A percentile compares a stretch with the other conserved stretches of the same genome.
phyloP scores from a whole-genome alignment of 2,113 vertebrate species.

The Centrocercus urophasianus region DNA sequence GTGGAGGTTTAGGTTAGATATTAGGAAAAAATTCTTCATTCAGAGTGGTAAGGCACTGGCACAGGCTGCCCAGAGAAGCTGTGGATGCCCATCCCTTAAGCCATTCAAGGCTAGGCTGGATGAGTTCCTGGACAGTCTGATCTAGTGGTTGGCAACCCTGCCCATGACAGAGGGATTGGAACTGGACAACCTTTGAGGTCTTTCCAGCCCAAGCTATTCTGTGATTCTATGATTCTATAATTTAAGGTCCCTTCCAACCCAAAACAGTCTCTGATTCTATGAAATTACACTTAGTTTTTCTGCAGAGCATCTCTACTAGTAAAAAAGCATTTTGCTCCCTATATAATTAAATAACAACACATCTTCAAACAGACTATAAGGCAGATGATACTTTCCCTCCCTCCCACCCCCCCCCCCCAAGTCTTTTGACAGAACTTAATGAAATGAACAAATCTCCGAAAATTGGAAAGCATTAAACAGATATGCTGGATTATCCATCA shows the following conservation, averaged over 20 bases:
- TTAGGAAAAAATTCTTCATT: neutral
- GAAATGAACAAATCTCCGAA: neutral
- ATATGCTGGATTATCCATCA: constrained; percentile 15
- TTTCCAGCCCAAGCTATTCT: neutral
- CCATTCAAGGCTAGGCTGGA: neutral
- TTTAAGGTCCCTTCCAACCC: neutral
- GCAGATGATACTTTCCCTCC: neutral
- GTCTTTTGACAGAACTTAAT: neutral
- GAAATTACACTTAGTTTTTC: neutral
- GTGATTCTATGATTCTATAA: neutral
- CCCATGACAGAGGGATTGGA: neutral
- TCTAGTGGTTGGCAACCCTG: neutral
- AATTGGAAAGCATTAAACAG: constrained; percentile 11
- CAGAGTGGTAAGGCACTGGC: neutral
- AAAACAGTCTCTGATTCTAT: neutral
- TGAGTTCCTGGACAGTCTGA: neutral
- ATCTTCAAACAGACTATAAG: neutral
- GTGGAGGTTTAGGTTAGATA: neutral
- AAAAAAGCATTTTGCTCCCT: neutral
- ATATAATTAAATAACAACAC: neutral
- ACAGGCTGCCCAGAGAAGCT: neutral
- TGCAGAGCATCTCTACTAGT: neutral
- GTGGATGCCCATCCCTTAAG: neutral
- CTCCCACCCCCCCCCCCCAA: neutral
- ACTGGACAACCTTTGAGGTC: neutral